Evolutionary conservation across 2,888 invertebrate species (phyloP).

Genomic region (Trichogramma evanescens): DNA sequence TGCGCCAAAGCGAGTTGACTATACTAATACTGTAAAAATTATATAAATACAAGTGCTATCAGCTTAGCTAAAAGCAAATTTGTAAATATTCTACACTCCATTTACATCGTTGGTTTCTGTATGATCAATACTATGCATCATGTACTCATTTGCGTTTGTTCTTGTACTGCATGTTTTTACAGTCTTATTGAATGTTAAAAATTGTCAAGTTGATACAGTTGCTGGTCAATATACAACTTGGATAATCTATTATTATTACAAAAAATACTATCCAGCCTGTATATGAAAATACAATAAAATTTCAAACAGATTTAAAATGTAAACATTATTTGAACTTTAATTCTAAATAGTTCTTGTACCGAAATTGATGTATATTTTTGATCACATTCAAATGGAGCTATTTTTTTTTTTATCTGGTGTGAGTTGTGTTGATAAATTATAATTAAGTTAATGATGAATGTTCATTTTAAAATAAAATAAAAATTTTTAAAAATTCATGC

Average conservation of each 20-base stretch:
- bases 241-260: not conserved
- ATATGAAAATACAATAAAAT: too few species aligned
- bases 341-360: slow-evolving; percentile 2
- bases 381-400: slow-evolving; percentile 8
- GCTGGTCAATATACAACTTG: slow-evolving; percentile 1
- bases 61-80: slow-evolving; percentile 17
- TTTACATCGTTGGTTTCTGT: slow-evolving; percentile 2
- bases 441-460: slow-evolving; percentile 6
- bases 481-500: not conserved
- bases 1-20: slow-evolving; percentile 2
- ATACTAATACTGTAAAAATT: slow-evolving; percentile 13
- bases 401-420: slow-evolving; percentile 8
- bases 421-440: slow-evolving; percentile 14
- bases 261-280: too few species aligned
- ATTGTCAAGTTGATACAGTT: slow-evolving; percentile 8
- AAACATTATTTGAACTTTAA: not conserved
- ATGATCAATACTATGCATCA: slow-evolving; percentile 4
- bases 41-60: slow-evolving; percentile 13
- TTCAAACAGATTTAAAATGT: too few species aligned
- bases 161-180: not conserved
- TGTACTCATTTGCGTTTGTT: slow-evolving; percentile 6
- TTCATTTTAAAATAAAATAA: slow-evolving; percentile 6
- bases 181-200: not conserved
- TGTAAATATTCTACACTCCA: slow-evolving; percentile 19
- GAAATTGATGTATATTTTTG: slow-evolving; percentile 3